Base-by-base conservation (phyloP, 2,888 invertebrate species). In the Strigamia crassipes region DNA sequence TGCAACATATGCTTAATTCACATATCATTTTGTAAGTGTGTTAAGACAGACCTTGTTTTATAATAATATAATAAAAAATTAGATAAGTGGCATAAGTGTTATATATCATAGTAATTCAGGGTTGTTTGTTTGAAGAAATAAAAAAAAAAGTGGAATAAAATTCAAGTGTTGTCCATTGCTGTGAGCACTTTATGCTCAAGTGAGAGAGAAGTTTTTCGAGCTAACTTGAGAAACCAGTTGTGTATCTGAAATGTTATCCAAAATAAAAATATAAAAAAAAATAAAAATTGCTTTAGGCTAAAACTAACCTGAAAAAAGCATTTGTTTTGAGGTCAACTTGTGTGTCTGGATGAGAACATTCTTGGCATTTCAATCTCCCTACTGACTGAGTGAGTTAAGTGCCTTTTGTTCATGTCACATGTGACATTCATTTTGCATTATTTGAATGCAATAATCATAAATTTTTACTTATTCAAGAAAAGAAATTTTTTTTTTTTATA, bases 291-390 rank as follows among this genome's bases (percentile, higher is more conserved):
- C 66, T 66, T 66, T 8, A 66, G 66, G 66, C 66, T 15, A 66
- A 66, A 66, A 10, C 27, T 66, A 66, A 66, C 66, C 66, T 66
- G 66, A n/a, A 66, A 66, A 66, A 66, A 66, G 66, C 66, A 66
- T 66, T 66, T 66, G 66, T 66, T 66, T 66, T 66, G 66, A 66
- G 66, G 66, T 66, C 66, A 66, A 66, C 66, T 66, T 66, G 66
- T 31, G 23, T 66, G 66, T 66, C 66, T 66, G 66, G 66, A 66
- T 66, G 66, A 66, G 66, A 66, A 66, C 66, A 66, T 66, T 66
- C 66, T 27, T 66, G 23, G 31, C 66, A 66, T 66, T 66, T 66
- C 66, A 23, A 66, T 66, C 66, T 66, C n/a, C 66, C 31, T 27
- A 66, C 66, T 51, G 51, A 51, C 51, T 51, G 51, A 51, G 51